Conservation (phyloP, 2,797 vertebrate genomes). For the Chromobotia macracanthus region DNA sequence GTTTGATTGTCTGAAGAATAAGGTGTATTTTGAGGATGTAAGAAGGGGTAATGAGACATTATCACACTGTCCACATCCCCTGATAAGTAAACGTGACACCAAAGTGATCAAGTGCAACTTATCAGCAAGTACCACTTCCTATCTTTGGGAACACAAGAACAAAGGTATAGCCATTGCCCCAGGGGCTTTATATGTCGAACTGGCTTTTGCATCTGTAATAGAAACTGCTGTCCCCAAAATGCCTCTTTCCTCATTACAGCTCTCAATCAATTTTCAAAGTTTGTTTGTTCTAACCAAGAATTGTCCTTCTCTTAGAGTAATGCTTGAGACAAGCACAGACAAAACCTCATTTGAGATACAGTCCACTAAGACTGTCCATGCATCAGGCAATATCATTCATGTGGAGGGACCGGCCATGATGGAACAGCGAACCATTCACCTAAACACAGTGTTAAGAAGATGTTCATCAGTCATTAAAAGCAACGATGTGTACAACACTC, state of each 20-base stretch:
- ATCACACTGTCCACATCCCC: conserved; percentile 63
- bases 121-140: conserved; percentile 66
- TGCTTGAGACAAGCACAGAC: conserved; percentile 66
- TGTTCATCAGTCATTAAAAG: conserved; percentile 72
- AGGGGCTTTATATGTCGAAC: conserved; percentile 82
- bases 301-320: conserved; percentile 73
- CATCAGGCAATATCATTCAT: conserved; percentile 74
- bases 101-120: conserved; percentile 72
- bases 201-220: conserved; percentile 80
- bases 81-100: conserved; percentile 67
- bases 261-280: conserved; percentile 78
- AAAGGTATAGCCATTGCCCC: conserved; percentile 79
- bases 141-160: conserved; percentile 85
- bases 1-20: conserved; percentile 78
- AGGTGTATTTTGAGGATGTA: conserved; percentile 71
- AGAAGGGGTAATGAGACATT: conserved; percentile 68
- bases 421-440: conserved; percentile 76
- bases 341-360: conserved; percentile 76
- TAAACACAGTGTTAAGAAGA: conserved; percentile 72
- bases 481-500: conserved; percentile 76
- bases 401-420: conserved; percentile 50
- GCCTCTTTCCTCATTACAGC: conserved; percentile 71
- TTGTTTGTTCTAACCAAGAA: conserved; percentile 76
- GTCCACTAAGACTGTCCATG: conserved; percentile 74
- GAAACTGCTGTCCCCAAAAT: conserved; percentile 72